phyloP scores from a whole-genome alignment of 2,888 invertebrate genomes.

The Cyaniris semiargus region DNA sequence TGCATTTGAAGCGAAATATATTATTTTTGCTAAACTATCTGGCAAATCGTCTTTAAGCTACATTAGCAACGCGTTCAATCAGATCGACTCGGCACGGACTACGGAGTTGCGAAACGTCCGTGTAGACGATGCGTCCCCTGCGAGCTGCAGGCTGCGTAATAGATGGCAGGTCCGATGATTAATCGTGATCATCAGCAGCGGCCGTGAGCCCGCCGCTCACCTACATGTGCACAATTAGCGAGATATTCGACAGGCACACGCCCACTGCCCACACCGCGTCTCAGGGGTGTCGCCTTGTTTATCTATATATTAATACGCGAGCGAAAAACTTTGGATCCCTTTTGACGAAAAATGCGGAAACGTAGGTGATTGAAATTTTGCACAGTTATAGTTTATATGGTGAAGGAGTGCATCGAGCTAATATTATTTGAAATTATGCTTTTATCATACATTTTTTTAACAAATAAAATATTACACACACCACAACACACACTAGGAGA shows the following conservation, averaged over 20 bases:
- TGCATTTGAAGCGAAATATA: not conserved
- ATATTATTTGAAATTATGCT: too few relatives aligned
- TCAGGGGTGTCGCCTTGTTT: not conserved
- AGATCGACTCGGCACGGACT: not conserved
- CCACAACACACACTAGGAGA: too few relatives aligned
- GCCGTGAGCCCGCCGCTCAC: slow-evolving; percentile 7
- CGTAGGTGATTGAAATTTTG: too few relatives aligned
- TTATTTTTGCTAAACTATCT: not conserved
- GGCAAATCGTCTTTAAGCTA: not conserved
- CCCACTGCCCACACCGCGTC: slow-evolving; percentile 3
- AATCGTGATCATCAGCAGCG: slow-evolving; percentile 9
- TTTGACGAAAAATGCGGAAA: too few relatives aligned
- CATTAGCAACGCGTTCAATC: not conserved
- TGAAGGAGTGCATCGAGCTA: too few relatives aligned
- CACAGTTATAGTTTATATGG: too few relatives aligned
- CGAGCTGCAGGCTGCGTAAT: not conserved
- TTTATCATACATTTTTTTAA: too few relatives aligned
- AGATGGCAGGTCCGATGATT: slow-evolving; percentile 12
- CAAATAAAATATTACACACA: too few relatives aligned
- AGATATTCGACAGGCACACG: not conserved
- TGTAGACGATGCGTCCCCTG: not conserved
- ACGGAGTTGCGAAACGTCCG: not conserved
- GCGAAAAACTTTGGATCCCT: too few relatives aligned
- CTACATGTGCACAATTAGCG: slow-evolving; percentile 13
- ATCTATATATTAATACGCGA: too few relatives aligned